These are phyloP conservation scores for Sinodicranocentrus sp. DNA, from an alignment of 2,888 invertebrate genomes.

Conservation along the genomic window DNA sequence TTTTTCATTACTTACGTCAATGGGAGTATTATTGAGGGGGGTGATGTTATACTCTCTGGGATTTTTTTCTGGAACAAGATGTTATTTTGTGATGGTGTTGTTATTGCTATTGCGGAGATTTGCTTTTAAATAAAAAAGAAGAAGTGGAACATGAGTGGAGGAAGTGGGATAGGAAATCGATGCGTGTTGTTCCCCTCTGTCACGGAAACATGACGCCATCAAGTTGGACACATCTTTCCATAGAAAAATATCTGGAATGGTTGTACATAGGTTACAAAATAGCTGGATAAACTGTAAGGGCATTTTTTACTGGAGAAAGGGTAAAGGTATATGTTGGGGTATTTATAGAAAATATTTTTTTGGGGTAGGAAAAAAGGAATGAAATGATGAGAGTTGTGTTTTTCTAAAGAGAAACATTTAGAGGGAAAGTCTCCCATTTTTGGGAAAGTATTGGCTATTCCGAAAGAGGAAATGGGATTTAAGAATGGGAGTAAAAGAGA, in stretches of 20 bases:
- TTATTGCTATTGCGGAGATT: slow-evolving; percentile 55
- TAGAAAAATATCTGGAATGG: too few species aligned
- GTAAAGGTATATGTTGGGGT: too few species aligned
- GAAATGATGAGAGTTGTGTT: background rate
- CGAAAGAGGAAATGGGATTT: background rate
- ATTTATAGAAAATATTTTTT: too few species aligned
- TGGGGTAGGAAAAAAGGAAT: background rate
- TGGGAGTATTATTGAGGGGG: too few species aligned
- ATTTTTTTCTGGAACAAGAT: background rate
- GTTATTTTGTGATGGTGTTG: slow-evolving; percentile 28
- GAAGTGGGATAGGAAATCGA: slow-evolving; percentile 44
- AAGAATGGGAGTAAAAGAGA: slow-evolving; percentile 13
- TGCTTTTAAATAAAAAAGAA: slow-evolving; percentile 51
- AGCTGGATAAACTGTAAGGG: too few species aligned
- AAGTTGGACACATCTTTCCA: too few species aligned
- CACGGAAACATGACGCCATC: slow-evolving; percentile 56
- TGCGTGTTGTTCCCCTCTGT: slow-evolving; percentile 37
- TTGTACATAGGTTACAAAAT: too few species aligned
- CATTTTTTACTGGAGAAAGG: too few species aligned
- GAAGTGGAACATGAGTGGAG: slow-evolving; percentile 1
- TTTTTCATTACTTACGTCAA: slow-evolving; percentile 45
- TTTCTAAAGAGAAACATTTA: slow-evolving; percentile 15
- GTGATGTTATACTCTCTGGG: too few species aligned
- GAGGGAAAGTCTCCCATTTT: background rate
- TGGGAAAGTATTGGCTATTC: background rate